Conservation (phyloP, 1,140 invertebrate genomes). For the Hypsibius dujardini region DNA sequence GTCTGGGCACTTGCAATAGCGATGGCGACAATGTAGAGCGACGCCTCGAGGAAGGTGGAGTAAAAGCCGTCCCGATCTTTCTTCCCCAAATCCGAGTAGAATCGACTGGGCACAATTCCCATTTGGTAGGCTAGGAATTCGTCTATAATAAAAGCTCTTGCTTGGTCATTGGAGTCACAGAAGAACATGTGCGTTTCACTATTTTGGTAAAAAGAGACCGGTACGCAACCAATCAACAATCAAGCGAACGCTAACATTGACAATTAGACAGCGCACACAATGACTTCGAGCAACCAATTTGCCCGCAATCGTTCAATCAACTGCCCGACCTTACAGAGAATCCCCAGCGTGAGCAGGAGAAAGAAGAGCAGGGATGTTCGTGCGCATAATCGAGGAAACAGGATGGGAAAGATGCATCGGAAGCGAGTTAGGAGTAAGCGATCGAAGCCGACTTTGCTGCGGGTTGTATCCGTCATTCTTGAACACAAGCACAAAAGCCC, state of each 20-base stretch:
- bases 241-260: too few species aligned
- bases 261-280: too few species aligned
- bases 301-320: too few species aligned
- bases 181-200: too few species aligned
- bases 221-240: too few species aligned
- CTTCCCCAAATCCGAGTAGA: constrained; percentile 37
- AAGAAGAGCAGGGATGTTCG: constrained; percentile 27
- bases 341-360: constrained; percentile 26
- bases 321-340: not conserved
- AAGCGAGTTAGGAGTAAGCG: constrained; percentile 32
- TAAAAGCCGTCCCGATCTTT: constrained; percentile 35
- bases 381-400: constrained; percentile 27
- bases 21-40: constrained; percentile 34
- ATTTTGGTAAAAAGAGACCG: too few species aligned
- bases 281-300: too few species aligned
- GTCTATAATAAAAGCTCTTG: constrained; percentile 29
- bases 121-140: constrained; percentile 39
- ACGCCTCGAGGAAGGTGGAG: constrained; percentile 27
- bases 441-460: constrained; percentile 24
- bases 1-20: constrained; percentile 30
- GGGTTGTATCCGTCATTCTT: too few species aligned
- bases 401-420: constrained; percentile 27
- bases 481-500: too few species aligned
- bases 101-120: constrained; percentile 38
- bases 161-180: too few species aligned